Evolutionary conservation across 2,797 vertebrate genomes (phyloP), one percentile per base, ranked within the genome.

Genomic region (Eurystomus glaucurus): DNA sequence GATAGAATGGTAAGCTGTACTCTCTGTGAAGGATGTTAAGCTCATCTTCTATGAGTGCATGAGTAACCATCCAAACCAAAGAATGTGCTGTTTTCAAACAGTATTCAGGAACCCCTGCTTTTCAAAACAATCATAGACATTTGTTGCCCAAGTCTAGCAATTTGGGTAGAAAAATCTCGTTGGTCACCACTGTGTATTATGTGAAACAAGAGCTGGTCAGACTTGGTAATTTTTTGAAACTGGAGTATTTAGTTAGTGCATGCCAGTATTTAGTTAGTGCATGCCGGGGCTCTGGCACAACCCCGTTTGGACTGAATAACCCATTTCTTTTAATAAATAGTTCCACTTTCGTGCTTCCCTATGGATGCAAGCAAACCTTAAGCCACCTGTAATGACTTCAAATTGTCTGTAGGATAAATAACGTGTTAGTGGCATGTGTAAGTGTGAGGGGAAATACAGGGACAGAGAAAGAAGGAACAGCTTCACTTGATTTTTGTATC

Each of bases 261-360:
- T 17, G 33, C 29, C 19, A 69, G 29, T 14, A 88, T 52, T 69
- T 83, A 2, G 1, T 77, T 55, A 43, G 9, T 52, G 35, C 31
- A 26, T 17, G 33, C 29, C 19, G 65, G 21, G 61, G 5, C 41
- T 33, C 31, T 79, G n/a, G 18, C 1, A 79, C 41, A 79, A 51
- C 3, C 7, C 19, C 9, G 19, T 9, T 54, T 77, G 7, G 13
- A 14, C 37, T 78, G 75, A 66, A 79, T 15, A 71, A 54, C 5
- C 2, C 5, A 29, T 83, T 85, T 55, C 6, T 88, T 92, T 52
- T 57, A 72, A 60, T 29, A 68, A 85, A 77, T 52, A 50, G 1
- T 18, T 81, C 46, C 74, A 31, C 21, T 8, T 75, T 57, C 0
- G 0, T 70, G 25, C 31, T 87, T 78, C 43, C 19, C 8, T 57